Percentiles rank a stretch among this genome's conserved stretches.
Evolutionary conservation across 2,113 vertebrate species (phyloP).

Genomic region (Aspidoscelis tigris): DNA sequence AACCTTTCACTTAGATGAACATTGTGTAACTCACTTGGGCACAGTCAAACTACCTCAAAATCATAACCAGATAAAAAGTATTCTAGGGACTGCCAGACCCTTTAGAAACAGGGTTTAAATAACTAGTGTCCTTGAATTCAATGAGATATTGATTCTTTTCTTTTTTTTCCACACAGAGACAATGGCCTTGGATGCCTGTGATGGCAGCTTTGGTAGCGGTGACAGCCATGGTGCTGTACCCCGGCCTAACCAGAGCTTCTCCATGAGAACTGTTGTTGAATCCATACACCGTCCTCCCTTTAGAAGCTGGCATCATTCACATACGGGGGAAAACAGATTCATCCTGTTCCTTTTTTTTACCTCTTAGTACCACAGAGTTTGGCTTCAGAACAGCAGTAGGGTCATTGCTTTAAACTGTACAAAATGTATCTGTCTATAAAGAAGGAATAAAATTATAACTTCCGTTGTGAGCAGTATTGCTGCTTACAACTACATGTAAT

Average conservation of each 20-base stretch:
- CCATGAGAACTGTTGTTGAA: slow-evolving; percentile 83
- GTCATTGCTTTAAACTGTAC: slow-evolving; percentile 91
- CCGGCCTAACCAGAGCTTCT: slow-evolving; percentile 94
- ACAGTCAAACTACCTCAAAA: slow-evolving; percentile 52
- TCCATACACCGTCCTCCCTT: slow-evolving; percentile 82
- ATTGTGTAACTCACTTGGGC: not conserved
- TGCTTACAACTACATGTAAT: slow-evolving; percentile 86
- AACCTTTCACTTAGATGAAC: slow-evolving; percentile 30
- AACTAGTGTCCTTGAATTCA: slow-evolving; percentile 66
- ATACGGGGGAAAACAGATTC: slow-evolving; percentile 80
- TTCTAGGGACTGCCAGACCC: slow-evolving; percentile 64
- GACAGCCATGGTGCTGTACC: slow-evolving; percentile 94
- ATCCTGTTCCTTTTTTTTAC: slow-evolving; percentile 84
- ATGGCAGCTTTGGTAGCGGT: slow-evolving; percentile 95
- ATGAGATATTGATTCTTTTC: slow-evolving; percentile 76
- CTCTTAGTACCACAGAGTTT: slow-evolving; percentile 83
- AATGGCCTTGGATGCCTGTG: slow-evolving; percentile 98
- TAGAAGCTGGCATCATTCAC: slow-evolving; percentile 83
- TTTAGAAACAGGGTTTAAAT: slow-evolving; percentile 58
- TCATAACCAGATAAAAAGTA: slow-evolving; percentile 29
- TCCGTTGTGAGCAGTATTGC: slow-evolving; percentile 88
- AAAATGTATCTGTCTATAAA: slow-evolving; percentile 97
- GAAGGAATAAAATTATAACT: slow-evolving; percentile 92
- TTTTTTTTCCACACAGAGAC: slow-evolving; percentile 86
- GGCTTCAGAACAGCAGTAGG: slow-evolving; percentile 82